Evolutionary conservation across 2,888 invertebrate genomes (phyloP), one percentile per base, ranked within the genome.

Genomic region (Megastigmus dorsalis): DNA sequence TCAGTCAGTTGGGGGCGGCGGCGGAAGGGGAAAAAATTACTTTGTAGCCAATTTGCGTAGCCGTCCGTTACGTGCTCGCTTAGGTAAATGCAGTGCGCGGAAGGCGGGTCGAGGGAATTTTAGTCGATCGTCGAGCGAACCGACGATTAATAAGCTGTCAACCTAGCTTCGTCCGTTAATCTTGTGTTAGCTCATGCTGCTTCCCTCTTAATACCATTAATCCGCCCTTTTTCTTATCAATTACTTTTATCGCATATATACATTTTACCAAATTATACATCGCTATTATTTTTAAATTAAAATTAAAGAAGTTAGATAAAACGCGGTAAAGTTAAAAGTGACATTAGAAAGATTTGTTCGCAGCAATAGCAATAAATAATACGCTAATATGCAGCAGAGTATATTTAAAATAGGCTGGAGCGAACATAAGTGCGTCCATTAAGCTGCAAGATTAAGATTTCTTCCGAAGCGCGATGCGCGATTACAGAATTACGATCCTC

Each of bases 111-210:
- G 65, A 45, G 26, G 52, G 65, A 72, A 76, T 72, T 76, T 72
- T 68, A 76, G 76, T 57, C 72, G 68, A 76, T 76, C 72, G 68
- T 59, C 73, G 74, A 79, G 78, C 79, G 78, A 80, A 77, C 79
- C 80, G 71, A 80, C 82, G 82, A 81, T 82, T 84, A 83, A 82
- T 81, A 79, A 81, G 65, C 80, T 79, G 81, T 77, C 78, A 74
- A 77, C 65, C 75, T 57, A 59, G 73, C 76, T 78, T 77, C 75
- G 48, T 79, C 72, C 76, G 75, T 67, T 79, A 74, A 77, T 79
- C 72, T 72, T 26, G 65, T 52, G 33, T 23, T 48, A 41, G 41
- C 26, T 30, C 33, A 18, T 54, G 15, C 18, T 36, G n/a, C 18
- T 38, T 38, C 20, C 15, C 6, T 48, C 50, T 66, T 67, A 67